Percentiles rank a stretch among this genome's conserved stretches.
These are phyloP conservation scores for Cantharis lateralis DNA, from an alignment of 2,888 invertebrate genomes.

Conservation along the genomic window DNA sequence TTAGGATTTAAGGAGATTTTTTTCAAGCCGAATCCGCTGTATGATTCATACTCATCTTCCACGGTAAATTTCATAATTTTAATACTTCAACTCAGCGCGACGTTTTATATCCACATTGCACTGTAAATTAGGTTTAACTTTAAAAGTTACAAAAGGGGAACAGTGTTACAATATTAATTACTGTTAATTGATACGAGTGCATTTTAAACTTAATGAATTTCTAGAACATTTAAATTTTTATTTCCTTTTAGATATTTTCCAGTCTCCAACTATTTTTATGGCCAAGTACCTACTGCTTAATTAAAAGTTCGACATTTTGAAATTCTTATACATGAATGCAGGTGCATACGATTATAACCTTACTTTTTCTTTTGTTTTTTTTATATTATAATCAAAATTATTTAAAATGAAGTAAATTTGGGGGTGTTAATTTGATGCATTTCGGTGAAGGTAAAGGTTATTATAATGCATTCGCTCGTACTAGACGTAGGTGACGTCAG, in stretches of 20 bases:
- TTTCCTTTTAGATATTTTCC: background rate
- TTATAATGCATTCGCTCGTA: conserved; percentile 10
- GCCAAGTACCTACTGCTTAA: background rate
- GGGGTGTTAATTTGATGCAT: background rate
- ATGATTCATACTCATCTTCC: conserved; percentile 17
- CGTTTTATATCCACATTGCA: background rate
- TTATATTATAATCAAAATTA: background rate
- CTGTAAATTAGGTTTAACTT: background rate
- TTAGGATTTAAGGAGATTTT: conserved; percentile 28
- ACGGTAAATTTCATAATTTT: background rate
- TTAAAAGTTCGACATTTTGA: background rate
- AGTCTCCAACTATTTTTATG: background rate
- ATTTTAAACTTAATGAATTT: background rate
- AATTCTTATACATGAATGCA: background rate
- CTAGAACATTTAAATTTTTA: background rate
- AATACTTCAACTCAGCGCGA: background rate
- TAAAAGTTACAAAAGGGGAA: background rate
- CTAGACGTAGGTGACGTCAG: conserved; percentile 41
- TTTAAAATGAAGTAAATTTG: background rate
- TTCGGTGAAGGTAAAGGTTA: conserved; percentile 14
- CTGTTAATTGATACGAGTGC: background rate
- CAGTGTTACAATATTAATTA: background rate
- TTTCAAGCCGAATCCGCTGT: conserved; percentile 20
- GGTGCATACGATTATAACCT: background rate
- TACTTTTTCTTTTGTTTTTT: background rate